Conservation (phyloP, 2,888 invertebrate genomes). For the Anagyrus pseudococci region DNA sequence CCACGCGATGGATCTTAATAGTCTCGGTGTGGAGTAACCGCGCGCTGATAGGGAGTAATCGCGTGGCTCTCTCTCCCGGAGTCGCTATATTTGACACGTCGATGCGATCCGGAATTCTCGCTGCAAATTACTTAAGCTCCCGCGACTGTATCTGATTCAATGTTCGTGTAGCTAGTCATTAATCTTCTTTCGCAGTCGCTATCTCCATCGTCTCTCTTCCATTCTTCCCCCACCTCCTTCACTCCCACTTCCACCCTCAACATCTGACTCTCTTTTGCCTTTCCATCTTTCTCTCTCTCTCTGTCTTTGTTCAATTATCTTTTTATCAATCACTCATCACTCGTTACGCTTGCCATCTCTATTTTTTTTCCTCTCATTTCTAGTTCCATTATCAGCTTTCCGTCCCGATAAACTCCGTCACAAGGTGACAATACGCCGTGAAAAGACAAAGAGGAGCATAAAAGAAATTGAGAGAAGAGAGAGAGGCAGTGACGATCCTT, state of each 20-base stretch:
- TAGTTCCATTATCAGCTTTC: constrained; percentile 27
- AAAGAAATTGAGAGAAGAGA: too few relatives aligned
- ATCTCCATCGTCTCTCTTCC: constrained; percentile 30
- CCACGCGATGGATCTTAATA: too few relatives aligned
- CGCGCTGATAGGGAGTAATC: too few relatives aligned
- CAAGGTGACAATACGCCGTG: constrained; percentile 3
- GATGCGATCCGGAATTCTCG: constrained; percentile 40
- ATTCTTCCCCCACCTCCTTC: constrained; percentile 11
- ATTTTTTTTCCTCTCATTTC: constrained; percentile 32
- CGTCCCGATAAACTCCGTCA: constrained; percentile 18
- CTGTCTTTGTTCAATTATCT: constrained; percentile 23
- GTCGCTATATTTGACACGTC: constrained; percentile 8
- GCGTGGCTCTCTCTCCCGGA: too few relatives aligned
- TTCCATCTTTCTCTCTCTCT: too few relatives aligned
- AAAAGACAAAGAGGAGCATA: constrained; percentile 5
- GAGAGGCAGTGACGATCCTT: background rate
- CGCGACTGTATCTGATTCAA: constrained; percentile 38
- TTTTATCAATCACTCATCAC: constrained; percentile 26
- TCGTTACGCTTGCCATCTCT: constrained; percentile 28
- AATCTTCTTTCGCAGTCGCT: constrained; percentile 38
- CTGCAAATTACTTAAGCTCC: constrained; percentile 40
- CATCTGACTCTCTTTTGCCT: too few relatives aligned
- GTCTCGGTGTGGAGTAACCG: too few relatives aligned
- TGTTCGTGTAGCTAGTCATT: constrained; percentile 39
- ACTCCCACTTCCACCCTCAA: background rate